Base-by-base conservation (phyloP, 2,888 invertebrate genomes). In the Tipula lateralis region DNA sequence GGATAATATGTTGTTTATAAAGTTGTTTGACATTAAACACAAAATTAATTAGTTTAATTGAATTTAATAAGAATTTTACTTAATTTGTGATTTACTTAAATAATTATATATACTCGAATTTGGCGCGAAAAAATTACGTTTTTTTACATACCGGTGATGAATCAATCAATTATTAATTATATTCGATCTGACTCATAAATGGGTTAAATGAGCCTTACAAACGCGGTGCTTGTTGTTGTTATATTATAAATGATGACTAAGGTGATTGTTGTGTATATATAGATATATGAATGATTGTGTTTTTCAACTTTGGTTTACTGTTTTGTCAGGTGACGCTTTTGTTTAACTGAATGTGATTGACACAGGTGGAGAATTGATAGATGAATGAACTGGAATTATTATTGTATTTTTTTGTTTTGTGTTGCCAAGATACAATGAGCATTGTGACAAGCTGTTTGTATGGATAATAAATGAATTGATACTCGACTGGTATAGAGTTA, bases 321-420 rank as follows among this genome's bases (percentile, higher is more conserved):
- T 66, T 66, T 66, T 66, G 66, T 66, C 66, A 66, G 66, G 24
- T 66, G 66, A 66, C 9, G 66, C 66, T 24, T 50, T 19, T 19
- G 12, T 66, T 24, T 66, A 66, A 66, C 9, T 24, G 24, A 24
- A 66, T 66, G 66, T 66, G 66, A 66, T 66, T 66, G 66, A 66
- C 66, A 66, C 66, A 66, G 66, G 66, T 66, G 66, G 24, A 66
- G 66, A 66, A 24, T 66, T 66, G 66, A 66, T 66, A n/a, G 66
- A 66, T 66, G 66, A 66, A 66, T 66, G 66, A 66, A 66, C 66
- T 66, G 24, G 44, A 66, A 24, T n/a, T n/a, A n/a, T n/a, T n/a
- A 50, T 24, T 9, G 24, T 36, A 3, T 44, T n/a, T 44, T 66
- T 9, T 66, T 24, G 24, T 66, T 24, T 24, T 19, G 24, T 13